A percentile compares a stretch with the other conserved stretches of the same genome.
Conservation (phyloP, 2,797 vertebrate species). For the Microchirus variegatus region DNA sequence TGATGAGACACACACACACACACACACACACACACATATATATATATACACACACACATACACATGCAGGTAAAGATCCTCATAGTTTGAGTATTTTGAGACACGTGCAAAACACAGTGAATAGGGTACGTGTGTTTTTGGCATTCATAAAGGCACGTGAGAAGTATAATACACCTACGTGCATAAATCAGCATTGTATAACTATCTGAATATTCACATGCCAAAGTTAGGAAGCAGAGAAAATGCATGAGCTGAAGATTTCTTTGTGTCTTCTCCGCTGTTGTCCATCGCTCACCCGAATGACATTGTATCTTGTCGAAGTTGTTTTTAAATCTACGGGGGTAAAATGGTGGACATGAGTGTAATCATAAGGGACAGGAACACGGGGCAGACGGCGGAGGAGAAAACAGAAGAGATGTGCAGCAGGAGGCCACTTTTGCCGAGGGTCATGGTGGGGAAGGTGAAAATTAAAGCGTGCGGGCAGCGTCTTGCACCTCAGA, state of each 20-base stretch:
- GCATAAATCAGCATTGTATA: neutral
- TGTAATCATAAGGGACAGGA: conserved; percentile 30
- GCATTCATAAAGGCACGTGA: conserved; percentile 14
- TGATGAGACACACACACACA: conserved; percentile 77
- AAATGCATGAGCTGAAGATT: conserved; percentile 18
- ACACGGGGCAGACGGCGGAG: conserved; percentile 39
- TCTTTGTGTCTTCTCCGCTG: conserved; percentile 25
- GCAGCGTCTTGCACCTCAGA: conserved; percentile 84
- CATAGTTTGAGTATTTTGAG: conserved; percentile 37
- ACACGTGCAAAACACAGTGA: conserved; percentile 26
- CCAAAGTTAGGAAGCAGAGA: conserved; percentile 20
- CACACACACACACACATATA: conserved; percentile 30
- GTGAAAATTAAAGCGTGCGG: conserved; percentile 87
- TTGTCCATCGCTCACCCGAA: neutral
- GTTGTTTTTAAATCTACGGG: neutral
- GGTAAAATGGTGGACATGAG: neutral
- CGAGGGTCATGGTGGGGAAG: conserved; percentile 79
- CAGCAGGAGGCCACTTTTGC: conserved; percentile 67
- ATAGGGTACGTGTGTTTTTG: neutral
- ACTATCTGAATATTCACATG: conserved; percentile 30
- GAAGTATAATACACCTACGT: conserved; percentile 2
- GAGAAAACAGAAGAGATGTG: conserved; percentile 43
- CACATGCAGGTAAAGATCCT: conserved; percentile 36
- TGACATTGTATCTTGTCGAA: conserved; percentile 18
- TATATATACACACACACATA: conserved; percentile 32